Evolutionary conservation across 2,113 vertebrate species (phyloP).

Genomic region (Percopsis transmontana): DNA sequence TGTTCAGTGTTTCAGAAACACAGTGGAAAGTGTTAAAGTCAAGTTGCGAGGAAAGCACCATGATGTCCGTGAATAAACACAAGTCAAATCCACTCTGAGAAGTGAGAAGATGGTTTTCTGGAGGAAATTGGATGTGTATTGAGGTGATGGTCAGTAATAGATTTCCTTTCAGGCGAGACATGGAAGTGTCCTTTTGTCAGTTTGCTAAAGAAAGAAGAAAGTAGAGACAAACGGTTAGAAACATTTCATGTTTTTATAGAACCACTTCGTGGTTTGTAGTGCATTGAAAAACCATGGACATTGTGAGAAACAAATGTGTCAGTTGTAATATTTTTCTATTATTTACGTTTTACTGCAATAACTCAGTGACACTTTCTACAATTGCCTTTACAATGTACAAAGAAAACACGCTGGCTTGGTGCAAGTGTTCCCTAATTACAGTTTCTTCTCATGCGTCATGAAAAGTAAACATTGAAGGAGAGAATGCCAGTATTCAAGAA

Average conservation of each 20-base stretch:
- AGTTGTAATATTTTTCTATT: no score
- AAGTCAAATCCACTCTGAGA: constrained; percentile 33
- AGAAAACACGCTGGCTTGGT: constrained; percentile 39
- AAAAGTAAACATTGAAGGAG: neutral
- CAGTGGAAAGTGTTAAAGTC: constrained; percentile 16
- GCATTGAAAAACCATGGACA: no score
- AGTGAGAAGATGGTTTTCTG: neutral
- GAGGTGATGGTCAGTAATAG: constrained; percentile 17
- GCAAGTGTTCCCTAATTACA: constrained; percentile 50
- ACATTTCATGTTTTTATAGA: neutral
- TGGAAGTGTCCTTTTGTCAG: constrained; percentile 50
- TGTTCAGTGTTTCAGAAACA: constrained; percentile 38
- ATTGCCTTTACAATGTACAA: neutral
- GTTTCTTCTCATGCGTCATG: constrained; percentile 12
- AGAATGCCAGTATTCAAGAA: neutral
- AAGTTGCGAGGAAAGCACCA: constrained; percentile 8
- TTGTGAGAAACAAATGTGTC: no score
- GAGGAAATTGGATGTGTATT: constrained; percentile 1
- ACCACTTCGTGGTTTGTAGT: neutral
- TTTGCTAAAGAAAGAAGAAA: constrained; percentile 57
- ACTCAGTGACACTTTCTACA: no score
- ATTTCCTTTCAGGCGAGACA: constrained; percentile 24
- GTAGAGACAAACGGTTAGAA: constrained; percentile 18
- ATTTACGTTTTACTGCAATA: no score
- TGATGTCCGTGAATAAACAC: constrained; percentile 33